Evolutionary conservation across 2,113 vertebrate genomes (phyloP).

Genomic region (Acrocephalus kingi): DNA sequence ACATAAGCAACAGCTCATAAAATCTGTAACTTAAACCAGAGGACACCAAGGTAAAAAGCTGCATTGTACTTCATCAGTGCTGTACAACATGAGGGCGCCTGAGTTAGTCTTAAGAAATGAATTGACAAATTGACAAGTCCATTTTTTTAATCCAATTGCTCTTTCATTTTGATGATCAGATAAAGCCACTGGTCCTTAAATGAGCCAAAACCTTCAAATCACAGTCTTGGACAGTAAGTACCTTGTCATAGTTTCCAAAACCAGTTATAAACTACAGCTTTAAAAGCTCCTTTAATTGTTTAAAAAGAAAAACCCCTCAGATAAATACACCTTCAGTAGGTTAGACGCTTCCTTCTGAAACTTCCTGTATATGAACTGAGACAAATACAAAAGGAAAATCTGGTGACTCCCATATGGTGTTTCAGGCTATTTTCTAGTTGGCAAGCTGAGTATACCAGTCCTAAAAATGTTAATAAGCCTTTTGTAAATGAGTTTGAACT

Average conservation of each 20-base stretch:
- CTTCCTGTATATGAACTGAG: neutral
- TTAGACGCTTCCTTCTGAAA: neutral
- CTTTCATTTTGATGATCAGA: neutral
- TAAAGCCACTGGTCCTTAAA: neutral
- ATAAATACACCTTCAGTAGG: neutral
- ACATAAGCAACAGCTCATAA: neutral
- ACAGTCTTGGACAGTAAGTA: neutral
- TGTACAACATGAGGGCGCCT: neutral
- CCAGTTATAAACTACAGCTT: neutral
- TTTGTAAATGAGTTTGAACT: conserved; percentile 27
- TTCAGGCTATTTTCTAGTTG: neutral
- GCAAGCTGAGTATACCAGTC: neutral
- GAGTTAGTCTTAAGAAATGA: neutral
- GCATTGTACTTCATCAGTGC: neutral
- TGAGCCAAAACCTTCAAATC: neutral
- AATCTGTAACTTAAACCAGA: neutral
- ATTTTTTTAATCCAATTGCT: neutral
- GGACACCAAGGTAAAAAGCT: neutral
- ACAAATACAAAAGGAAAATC: neutral
- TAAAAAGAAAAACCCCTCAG: neutral
- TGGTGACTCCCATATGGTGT: neutral
- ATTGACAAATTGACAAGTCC: neutral
- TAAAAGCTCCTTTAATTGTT: neutral
- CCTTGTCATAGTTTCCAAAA: neutral
- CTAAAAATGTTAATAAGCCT: conserved; percentile 22